Evolutionary conservation across 92 coral and sea anemone genomes (phyloP).

Genomic region (Porites rus): DNA sequence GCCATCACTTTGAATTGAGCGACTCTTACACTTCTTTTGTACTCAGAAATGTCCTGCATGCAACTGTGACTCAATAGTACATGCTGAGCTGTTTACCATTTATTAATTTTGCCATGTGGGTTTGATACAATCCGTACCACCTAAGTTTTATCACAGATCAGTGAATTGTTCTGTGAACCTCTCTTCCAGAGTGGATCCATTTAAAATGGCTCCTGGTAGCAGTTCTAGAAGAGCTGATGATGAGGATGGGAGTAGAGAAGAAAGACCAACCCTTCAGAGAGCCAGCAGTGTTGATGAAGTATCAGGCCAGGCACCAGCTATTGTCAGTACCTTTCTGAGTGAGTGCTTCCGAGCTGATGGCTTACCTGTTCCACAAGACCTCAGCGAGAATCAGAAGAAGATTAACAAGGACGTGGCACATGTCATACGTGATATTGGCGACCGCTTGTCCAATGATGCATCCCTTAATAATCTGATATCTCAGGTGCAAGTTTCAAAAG

Average conservation of each 20-base stretch:
- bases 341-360: slow-evolving; percentile 88
- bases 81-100: no score
- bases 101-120: no score
- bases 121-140: no score
- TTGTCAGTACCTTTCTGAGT: slow-evolving; percentile 81
- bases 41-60: no score
- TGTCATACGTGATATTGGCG: slow-evolving; percentile 93
- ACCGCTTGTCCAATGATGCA: slow-evolving; percentile 80
- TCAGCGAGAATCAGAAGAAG: slow-evolving; percentile 56
- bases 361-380: slow-evolving; percentile 76
- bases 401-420: slow-evolving; percentile 88
- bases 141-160: no score
- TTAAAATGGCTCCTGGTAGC: slow-evolving; percentile 43
- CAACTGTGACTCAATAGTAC: no score
- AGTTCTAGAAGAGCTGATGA: slow-evolving; percentile 17
- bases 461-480: slow-evolving; percentile 74
- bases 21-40: no score
- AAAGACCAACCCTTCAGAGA: slow-evolving; percentile 67
- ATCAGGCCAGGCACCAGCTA: slow-evolving; percentile 91
- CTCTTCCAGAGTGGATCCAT: slow-evolving; percentile 8
- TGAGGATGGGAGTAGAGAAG: slow-evolving; percentile 20
- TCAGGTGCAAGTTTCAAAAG: slow-evolving; percentile 83
- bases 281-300: slow-evolving; percentile 92
- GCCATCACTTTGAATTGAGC: no score
- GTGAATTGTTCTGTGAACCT: not conserved